phyloP scores from a whole-genome alignment of 2,113 vertebrate species.

The Triplophysa rosa region DNA sequence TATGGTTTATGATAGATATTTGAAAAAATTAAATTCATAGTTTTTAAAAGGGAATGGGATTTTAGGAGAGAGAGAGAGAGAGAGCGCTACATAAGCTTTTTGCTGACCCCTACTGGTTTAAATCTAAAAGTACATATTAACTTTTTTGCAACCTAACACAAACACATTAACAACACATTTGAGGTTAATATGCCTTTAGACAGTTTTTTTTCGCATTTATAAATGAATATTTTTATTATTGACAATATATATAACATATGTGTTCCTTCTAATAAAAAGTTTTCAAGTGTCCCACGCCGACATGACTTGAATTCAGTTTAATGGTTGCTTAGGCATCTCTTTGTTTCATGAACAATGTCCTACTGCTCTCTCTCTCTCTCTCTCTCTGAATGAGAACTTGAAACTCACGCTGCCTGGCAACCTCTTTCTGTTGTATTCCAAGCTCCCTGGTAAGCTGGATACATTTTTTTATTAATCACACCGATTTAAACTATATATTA shows the following conservation, averaged over 20 bases:
- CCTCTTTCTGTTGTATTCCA: slow-evolving; percentile 38
- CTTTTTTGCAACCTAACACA: neutral
- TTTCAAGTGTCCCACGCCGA: neutral
- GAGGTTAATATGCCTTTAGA: too few species aligned
- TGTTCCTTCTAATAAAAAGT: neutral
- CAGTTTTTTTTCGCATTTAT: too few species aligned
- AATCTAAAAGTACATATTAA: neutral
- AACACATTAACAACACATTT: too few species aligned
- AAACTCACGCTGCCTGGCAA: slow-evolving; percentile 46
- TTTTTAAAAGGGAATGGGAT: neutral
- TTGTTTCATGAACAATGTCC: slow-evolving; percentile 32
- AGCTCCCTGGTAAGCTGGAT: slow-evolving; percentile 12
- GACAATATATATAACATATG: neutral
- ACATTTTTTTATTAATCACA: slow-evolving; percentile 7
- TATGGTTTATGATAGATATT: neutral
- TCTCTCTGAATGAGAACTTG: slow-evolving; percentile 19
- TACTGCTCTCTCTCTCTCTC: slow-evolving; percentile 1
- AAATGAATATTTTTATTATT: too few species aligned
- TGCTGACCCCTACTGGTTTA: slow-evolving; percentile 44
- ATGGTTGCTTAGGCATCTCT: slow-evolving; percentile 20
- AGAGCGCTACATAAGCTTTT: neutral
- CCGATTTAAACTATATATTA: neutral
- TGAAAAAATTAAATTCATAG: neutral
- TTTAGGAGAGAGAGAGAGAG: neutral
- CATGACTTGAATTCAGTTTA: neutral